Evolutionary conservation across 1,140 invertebrate genomes (phyloP), one percentile per base, ranked within the genome.

Genomic region (Melanaphis sacchari): DNA sequence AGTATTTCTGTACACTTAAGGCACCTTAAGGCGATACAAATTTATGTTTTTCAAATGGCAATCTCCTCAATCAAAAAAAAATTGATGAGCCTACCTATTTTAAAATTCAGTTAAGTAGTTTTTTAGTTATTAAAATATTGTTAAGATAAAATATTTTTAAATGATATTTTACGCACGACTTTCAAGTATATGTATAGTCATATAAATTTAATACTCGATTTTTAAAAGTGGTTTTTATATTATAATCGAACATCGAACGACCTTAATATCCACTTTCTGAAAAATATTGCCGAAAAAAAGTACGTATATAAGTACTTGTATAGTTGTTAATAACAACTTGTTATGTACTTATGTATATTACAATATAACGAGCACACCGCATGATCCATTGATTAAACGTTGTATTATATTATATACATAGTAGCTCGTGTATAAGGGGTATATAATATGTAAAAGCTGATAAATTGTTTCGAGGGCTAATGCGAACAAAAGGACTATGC

Each of bases 391-490:
- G 59, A 76, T 76, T 76, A 36, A 66, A 66, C 26, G 59, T n/a
- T 1, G 31, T n/a, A 5, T n/a, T 66, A 66, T 59, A 31, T 54
- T 54, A 11, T 15, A n/a, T n/a, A 21, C 31, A 76, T n/a, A 76
- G n/a, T 76, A n/a, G 46, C 46, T 49, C 11, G 59, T 66, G 31
- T n/a, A 76, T n/a, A 18, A 76, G 31, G 59, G 59, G 31, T 76
- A 15, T n/a, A 59, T 26, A 26, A 59, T 26, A n/a, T 36, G 36
- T 76, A 76, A 76, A 76, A 76, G 59, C 59, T 76, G 59, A 76
- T 76, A 76, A 76, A 76, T 76, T n/a, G 59, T 76, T 76, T 76
- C 59, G 59, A 76, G 59, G 59, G 59, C 59, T 76, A n/a, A 76
- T n/a, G 31, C 24, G 31, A 76, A 76, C 59, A 76, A 76, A 76